These are phyloP conservation scores for Ageneiosus marmoratus DNA, from an alignment of 2,113 vertebrate genomes.

Conservation along the genomic window DNA sequence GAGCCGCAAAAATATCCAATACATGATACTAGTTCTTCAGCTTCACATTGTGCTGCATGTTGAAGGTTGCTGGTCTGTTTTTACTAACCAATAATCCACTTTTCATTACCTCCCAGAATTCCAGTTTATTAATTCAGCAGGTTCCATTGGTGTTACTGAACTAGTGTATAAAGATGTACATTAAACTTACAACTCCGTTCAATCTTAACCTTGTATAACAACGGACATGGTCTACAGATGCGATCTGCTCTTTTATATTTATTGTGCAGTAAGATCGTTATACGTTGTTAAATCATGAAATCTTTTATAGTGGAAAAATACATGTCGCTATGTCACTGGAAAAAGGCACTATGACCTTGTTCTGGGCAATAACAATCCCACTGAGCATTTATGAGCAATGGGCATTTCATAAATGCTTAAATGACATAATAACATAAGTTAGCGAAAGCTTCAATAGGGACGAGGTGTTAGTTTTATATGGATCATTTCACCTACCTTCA, in stretches of 20 bases:
- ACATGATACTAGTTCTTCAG: background rate
- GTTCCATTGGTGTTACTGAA: background rate
- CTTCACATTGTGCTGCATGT: background rate
- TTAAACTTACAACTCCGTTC: background rate
- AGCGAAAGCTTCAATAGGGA: background rate
- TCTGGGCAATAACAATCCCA: background rate
- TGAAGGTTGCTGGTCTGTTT: background rate
- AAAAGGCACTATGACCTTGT: constrained; percentile 39
- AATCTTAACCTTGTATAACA: background rate
- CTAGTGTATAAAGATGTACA: no score
- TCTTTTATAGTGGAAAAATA: background rate
- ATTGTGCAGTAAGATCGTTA: background rate
- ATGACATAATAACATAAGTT: background rate
- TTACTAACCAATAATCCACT: background rate
- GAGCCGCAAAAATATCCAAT: background rate
- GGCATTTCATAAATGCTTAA: background rate
- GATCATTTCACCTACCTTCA: constrained; percentile 52
- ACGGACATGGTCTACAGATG: background rate
- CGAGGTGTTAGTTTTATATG: background rate
- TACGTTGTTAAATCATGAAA: background rate
- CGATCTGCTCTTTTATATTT: background rate
- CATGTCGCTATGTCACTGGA: no score
- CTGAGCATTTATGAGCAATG: background rate
- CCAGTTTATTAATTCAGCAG: background rate
- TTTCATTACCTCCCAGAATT: background rate